These are phyloP conservation scores for Sipunculus nudus DNA, from an alignment of 2,888 invertebrate species.

Conservation along the genomic window DNA sequence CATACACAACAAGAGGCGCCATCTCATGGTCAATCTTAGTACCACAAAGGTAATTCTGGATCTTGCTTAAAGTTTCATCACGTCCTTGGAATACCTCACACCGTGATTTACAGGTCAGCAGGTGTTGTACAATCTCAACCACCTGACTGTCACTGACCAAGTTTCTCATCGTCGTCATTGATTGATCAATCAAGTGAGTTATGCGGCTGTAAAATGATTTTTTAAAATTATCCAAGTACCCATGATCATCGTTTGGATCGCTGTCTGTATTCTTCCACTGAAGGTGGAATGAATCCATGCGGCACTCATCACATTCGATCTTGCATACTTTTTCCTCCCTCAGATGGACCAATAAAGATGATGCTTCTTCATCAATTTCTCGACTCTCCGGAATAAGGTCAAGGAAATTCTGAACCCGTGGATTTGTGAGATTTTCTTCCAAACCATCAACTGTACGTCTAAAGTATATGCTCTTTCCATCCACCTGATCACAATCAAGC, in stretches of 20 bases:
- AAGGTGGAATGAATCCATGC: not conserved
- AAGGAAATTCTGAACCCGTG: slow-evolving; percentile 21
- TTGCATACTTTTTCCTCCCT: slow-evolving; percentile 15
- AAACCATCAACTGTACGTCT: slow-evolving; percentile 32
- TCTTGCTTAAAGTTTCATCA: slow-evolving; percentile 21
- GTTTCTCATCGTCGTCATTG: slow-evolving; percentile 21
- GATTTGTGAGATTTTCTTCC: slow-evolving; percentile 19
- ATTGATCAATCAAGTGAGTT: slow-evolving; percentile 28
- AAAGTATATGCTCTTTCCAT: slow-evolving; percentile 32
- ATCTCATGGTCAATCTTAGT: not conserved
- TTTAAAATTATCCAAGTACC: slow-evolving; percentile 37
- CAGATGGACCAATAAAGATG: not conserved
- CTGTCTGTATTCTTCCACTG: slow-evolving; percentile 2
- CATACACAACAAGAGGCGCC: slow-evolving; percentile 39
- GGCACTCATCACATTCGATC: slow-evolving; percentile 6
- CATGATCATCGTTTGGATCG: slow-evolving; percentile 22
- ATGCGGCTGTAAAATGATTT: slow-evolving; percentile 25
- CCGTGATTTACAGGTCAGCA: slow-evolving; percentile 25
- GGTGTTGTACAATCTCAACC: slow-evolving; percentile 42
- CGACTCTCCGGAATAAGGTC: slow-evolving; percentile 23
- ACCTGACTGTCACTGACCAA: slow-evolving; percentile 28
- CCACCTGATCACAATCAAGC: slow-evolving; percentile 20
- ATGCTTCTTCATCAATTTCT: no score
- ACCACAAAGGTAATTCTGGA: slow-evolving; percentile 29
- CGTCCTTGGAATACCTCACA: slow-evolving; percentile 39